Evolutionary conservation across 1,140 invertebrate species (phyloP), one percentile per base, ranked within the genome.

Genomic region (Phymorhynchus buccinoides): DNA sequence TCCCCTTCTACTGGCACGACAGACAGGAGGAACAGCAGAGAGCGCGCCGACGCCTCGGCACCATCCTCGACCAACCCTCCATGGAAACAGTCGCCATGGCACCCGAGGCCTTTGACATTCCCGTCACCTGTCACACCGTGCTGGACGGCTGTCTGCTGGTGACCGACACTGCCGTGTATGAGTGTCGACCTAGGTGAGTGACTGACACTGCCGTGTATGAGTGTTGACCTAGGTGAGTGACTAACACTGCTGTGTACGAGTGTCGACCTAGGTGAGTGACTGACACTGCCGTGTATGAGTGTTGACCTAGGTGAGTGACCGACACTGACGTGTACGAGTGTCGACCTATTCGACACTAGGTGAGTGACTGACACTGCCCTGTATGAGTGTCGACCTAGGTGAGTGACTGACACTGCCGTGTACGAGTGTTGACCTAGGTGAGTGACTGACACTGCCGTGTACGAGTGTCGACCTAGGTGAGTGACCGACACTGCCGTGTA

Each of bases 401-500:
- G 89, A 89, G 94, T 97, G 35, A 96, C 96, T 62, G 95, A 95
- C 92, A 93, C 93, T 88, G 94, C 94, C 89, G 94, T 96, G 68
- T 96, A 96, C 93, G 95, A 95, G 91, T 94, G 96, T 88, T 93
- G 94, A 89, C 93, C 96, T 35, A 95, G 95, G 96, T 96, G 89
- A 89, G 94, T 97, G 35, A 96, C 96, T 62, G 95, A 95, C 92
- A 93, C 93, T 88, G 94, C 94, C 89, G 94, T 96, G 68, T 96
- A 96, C 93, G 95, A 95, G 91, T 94, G 96, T 88, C 93, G 94
- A 89, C 93, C 96, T 35, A 95, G 95, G 96, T 96, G 89, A 89
- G 94, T 97, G 35, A 96, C 96, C 56, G 95, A 95, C 92, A 93
- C 93, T 88, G 94, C 94, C 89, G 94, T 96, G 68, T 96, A 96